phyloP scores from a whole-genome alignment of 2,888 invertebrate species.

The Dioctria rufipes region DNA sequence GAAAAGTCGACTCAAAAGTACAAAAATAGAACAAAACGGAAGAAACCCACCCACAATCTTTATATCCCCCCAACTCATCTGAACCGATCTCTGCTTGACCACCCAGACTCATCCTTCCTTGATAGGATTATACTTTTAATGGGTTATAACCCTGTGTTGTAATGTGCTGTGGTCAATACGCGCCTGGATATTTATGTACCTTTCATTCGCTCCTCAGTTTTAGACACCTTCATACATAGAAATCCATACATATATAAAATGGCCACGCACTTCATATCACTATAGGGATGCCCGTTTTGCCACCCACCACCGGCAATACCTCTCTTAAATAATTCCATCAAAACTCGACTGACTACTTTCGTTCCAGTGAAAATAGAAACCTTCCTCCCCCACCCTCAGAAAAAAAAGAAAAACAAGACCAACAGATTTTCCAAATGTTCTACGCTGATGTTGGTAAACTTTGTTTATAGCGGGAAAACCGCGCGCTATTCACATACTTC shows the following conservation, averaged over 20 bases:
- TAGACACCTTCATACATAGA: constrained; percentile 4
- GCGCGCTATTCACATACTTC: constrained; percentile 7
- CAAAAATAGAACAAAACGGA: background rate
- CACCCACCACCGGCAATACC: background rate
- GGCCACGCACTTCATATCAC: constrained; percentile 6
- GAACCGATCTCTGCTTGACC: background rate
- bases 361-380: too few relatives aligned
- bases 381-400: background rate
- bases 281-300: background rate
- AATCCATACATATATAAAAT: background rate
- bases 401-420: background rate
- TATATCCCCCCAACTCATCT: too few relatives aligned
- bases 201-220: constrained; percentile 2
- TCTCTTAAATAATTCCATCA: background rate
- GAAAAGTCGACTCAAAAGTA: background rate
- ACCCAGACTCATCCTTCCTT: background rate
- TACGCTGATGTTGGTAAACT: constrained; percentile 14
- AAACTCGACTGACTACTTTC: background rate
- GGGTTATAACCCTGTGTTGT: constrained; percentile 40
- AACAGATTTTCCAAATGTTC: background rate
- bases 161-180: constrained; percentile 17
- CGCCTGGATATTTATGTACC: constrained; percentile 50
- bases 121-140: constrained; percentile 25
- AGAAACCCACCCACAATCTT: background rate
- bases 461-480: constrained; percentile 53